Base-by-base conservation (phyloP, 2,888 invertebrate species). In the Athrips mouffetella region DNA sequence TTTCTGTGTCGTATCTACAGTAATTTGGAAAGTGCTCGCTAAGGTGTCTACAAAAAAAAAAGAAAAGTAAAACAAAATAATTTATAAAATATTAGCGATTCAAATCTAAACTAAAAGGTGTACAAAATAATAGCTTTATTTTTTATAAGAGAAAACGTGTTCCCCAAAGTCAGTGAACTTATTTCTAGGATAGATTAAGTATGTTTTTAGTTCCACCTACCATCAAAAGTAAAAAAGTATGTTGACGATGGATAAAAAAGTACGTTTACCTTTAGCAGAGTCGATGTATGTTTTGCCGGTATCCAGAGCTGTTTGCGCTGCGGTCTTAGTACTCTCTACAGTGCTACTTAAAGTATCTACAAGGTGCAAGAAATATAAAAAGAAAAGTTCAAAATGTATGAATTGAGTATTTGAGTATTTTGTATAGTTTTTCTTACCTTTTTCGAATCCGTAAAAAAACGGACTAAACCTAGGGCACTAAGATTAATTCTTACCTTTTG, bases 401-500 rank as follows among this genome's bases (percentile, higher is more conserved):
- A 3, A 7, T n/a, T n/a, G n/a, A n/a, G n/a, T n/a, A n/a, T n/a
- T n/a, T n/a, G n/a, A n/a, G n/a, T n/a, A n/a, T n/a, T n/a, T n/a
- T n/a, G n/a, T n/a, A n/a, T n/a, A n/a, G n/a, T n/a, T n/a, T n/a
- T n/a, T n/a, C n/a, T n/a, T n/a, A n/a, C n/a, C n/a, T n/a, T n/a
- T n/a, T n/a, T n/a, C n/a, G 8, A 25, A 25, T 7, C 27, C 5
- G 27, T 5, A 25, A 25, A 25, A 25, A 7, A 25, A 25, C 6
- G 27, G 6, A 25, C 8, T 25, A 25, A 8, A 5, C 8, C 6
- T 25, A 25, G 27, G 8, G 8, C 27, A n/a, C n/a, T n/a, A n/a
- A n/a, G n/a, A n/a, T n/a, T n/a, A n/a, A n/a, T n/a, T n/a, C 70
- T 71, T 67, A 84, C 87, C 85, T 80, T 81, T 87, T 16, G 86